Conservation (phyloP, 2,113 vertebrate species). For the Procavia capensis region DNA sequence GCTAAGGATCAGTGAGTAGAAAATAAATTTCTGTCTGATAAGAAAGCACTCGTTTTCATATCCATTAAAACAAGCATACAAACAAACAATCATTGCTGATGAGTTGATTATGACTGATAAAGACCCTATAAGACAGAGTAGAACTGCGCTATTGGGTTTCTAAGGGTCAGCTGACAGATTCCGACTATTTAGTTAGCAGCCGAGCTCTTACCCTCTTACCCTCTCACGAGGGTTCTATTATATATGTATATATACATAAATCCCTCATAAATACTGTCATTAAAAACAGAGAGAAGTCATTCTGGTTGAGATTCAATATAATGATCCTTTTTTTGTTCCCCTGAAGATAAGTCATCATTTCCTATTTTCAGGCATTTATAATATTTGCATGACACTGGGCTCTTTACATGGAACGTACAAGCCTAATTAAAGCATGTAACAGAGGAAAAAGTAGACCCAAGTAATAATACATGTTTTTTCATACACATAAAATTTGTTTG, state of each 20-base stretch:
- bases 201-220: too few relatives aligned
- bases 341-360: not conserved
- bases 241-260: not conserved
- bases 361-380: not conserved
- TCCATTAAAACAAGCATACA: not conserved
- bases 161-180: too few relatives aligned
- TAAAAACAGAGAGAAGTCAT: not conserved
- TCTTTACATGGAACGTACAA: not conserved
- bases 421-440: not conserved
- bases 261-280: not conserved
- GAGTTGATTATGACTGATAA: too few relatives aligned
- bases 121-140: too few relatives aligned
- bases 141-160: too few relatives aligned
- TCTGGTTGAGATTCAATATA: not conserved
- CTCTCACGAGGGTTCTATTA: too few relatives aligned
- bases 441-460: not conserved
- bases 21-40: not conserved
- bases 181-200: too few relatives aligned
- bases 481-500: not conserved
- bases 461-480: not conserved
- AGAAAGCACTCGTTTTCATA: not conserved
- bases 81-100: too few relatives aligned
- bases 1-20: not conserved
- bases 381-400: not conserved
- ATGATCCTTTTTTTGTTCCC: not conserved